Base-by-base conservation (phyloP, 2,888 invertebrate species). In the Geophilus truncorum region DNA sequence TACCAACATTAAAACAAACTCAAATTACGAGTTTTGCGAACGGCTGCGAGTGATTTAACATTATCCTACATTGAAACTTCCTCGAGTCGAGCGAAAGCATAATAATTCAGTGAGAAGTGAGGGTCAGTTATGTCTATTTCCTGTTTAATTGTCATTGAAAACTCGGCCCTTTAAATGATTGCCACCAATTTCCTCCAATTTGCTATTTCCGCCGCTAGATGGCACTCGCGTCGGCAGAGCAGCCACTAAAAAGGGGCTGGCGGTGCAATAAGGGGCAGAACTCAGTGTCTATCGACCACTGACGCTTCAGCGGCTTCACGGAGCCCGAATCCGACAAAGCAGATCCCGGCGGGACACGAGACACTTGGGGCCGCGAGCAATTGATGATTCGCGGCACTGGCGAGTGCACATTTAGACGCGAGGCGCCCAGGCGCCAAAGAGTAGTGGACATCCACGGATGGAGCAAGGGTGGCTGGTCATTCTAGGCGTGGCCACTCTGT, bases 401-500 rank as follows among this genome's bases (percentile, higher is more conserved):
- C 57, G 57, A 57, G 15, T 57, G 57, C 57, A 57, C 57, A n/a
- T 57, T 21, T 57, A 15, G 18, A 57, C 57, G 57, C 18, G 57
- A 57, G 57, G 57, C 57, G 57, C 57, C 6, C 57, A 57, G 57
- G 57, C 57, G 57, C 57, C 57, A 15, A 15, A 2, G 57, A 57
- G 21, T 23, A 57, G 57, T 57, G 57, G 57, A 57, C 57, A 57
- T 57, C 57, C 21, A 57, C 57, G 57, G 57, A 57, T 57, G 57
- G 57, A 57, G 57, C 57, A 57, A 21, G 57, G 57, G 57, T 57
- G 57, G 57, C 57, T 57, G 57, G 57, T 57, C 57, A 57, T 57
- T 57, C 18, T 57, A 57, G 57, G 57, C 57, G 57, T 57, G 57
- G 57, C 57, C 57, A 57, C 57, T 15, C 57, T 57, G 57, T 57